Evolutionary conservation across 2,888 invertebrate genomes (phyloP), one percentile per base, ranked within the genome.

Genomic region (Amphipyra tragopoginis): DNA sequence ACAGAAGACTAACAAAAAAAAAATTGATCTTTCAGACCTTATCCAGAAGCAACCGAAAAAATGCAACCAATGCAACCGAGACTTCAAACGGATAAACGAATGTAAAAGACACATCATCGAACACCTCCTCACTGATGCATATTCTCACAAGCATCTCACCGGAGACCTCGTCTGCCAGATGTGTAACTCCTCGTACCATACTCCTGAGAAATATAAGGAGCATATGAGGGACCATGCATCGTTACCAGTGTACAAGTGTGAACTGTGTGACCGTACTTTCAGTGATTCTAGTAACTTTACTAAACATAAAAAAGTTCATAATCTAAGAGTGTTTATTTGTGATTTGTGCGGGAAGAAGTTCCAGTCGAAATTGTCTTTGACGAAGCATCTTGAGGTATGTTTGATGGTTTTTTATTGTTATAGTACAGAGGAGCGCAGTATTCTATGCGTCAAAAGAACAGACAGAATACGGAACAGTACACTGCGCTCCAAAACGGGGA

Each of bases 221-320:
- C 93, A 94, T 45, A 86, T 93, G 89, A 56, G 93, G 0, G 82
- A 85, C 0, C 93, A 93, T 72, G 92, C 81, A 0, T 67, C 65
- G 0, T 55, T 93, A n/a, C 89, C 90, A 0, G 68, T 90, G 0
- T 92, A 90, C 61, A 74, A 83, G 5, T 94, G 93, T 49, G 81
- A 85, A 1, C 2, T 89, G 0, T 94, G 94, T 71, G 59, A 88
- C 29, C 89, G 88, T 5, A 75, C 79, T 0, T 94, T 93, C 73
- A 90, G 91, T 43, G 93, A 93, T 61, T 90, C 90, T 0, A 91
- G 90, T 54, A 93, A 93, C 56, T 93, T 90, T 63, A 82, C 89
- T 0, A 93, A 93, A n/a, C 94, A 94, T 66, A 92, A 89, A 72
- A 93, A 93, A 42, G 82, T 90, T 0, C 94, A 93, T 67, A 89